A percentile compares a stretch with the other conserved stretches of the same genome.
These are phyloP conservation scores for Neopelma chrysocephalum DNA, from an alignment of 2,797 vertebrate species.

Conservation along the genomic window DNA sequence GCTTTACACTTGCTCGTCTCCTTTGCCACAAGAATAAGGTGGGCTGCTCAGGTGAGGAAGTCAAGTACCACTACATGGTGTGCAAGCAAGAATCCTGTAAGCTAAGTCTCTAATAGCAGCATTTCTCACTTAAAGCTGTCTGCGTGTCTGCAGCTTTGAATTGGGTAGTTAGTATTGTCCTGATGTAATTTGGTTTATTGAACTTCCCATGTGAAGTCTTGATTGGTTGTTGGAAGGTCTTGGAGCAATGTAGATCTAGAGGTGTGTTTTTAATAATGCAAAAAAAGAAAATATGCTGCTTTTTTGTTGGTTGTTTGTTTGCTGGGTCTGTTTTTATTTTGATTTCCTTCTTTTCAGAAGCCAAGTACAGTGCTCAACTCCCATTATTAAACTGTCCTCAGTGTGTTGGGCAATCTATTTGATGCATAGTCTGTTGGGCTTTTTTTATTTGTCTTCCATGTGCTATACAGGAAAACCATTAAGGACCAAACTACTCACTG, in stretches of 20 bases:
- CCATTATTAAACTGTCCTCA: not conserved
- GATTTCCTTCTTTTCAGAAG: not conserved
- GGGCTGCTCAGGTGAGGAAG: not conserved
- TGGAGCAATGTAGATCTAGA: not conserved
- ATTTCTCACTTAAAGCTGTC: not conserved
- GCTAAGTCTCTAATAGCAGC: not conserved
- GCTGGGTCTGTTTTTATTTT: fast-evolving
- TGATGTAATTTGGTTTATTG: not conserved
- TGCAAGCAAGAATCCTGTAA: not conserved
- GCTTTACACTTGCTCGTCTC: not conserved
- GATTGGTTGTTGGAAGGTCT: not conserved
- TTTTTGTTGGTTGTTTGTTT: not conserved
- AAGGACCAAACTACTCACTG: not conserved
- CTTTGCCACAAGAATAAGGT: not conserved
- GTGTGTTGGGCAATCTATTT: not conserved
- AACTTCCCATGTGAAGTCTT: not conserved
- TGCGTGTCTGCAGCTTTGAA: not conserved
- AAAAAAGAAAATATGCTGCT: not conserved
- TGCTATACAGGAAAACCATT: not conserved
- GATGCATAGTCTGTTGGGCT: not conserved
- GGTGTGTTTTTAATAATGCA: not conserved
- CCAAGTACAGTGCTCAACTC: not conserved
- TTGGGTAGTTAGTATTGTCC: not conserved
- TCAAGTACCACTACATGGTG: fast-evolving
- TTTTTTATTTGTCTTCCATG: not conserved